These are phyloP conservation scores for Lineus longissimus DNA, from an alignment of 1,140 invertebrate genomes.

Conservation along the genomic window DNA sequence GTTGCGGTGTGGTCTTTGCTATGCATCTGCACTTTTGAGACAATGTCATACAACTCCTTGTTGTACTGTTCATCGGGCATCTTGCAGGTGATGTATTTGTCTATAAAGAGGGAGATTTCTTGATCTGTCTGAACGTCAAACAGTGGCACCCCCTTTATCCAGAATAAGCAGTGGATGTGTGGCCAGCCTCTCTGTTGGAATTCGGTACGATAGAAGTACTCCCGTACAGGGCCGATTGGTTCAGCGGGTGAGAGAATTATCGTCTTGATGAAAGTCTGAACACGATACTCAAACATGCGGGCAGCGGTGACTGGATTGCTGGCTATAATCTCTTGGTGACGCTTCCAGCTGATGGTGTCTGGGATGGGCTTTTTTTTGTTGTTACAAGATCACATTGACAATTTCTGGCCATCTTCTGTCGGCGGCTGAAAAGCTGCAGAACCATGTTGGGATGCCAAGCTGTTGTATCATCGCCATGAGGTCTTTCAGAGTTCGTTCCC, in stretches of 20 bases:
- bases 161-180: background rate
- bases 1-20: background rate
- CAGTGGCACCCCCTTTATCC: background rate
- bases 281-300: background rate
- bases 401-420: background rate
- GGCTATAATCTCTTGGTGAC: too few relatives aligned
- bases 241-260: constrained; percentile 4
- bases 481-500: background rate
- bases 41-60: background rate
- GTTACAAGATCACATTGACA: background rate
- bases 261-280: background rate
- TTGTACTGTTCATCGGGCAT: background rate
- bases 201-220: constrained; percentile 18
- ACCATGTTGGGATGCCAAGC: background rate
- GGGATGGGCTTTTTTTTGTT: background rate
- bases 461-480: background rate
- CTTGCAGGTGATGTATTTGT: background rate
- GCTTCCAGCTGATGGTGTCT: background rate
- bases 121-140: background rate
- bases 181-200: constrained; percentile 19
- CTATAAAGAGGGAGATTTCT: background rate
- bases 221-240: constrained; percentile 15
- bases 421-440: background rate
- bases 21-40: background rate
- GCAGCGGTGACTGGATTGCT: background rate